Base-by-base conservation (phyloP, 92 coral and sea anemone species). In the Pocillopora meandrina region DNA sequence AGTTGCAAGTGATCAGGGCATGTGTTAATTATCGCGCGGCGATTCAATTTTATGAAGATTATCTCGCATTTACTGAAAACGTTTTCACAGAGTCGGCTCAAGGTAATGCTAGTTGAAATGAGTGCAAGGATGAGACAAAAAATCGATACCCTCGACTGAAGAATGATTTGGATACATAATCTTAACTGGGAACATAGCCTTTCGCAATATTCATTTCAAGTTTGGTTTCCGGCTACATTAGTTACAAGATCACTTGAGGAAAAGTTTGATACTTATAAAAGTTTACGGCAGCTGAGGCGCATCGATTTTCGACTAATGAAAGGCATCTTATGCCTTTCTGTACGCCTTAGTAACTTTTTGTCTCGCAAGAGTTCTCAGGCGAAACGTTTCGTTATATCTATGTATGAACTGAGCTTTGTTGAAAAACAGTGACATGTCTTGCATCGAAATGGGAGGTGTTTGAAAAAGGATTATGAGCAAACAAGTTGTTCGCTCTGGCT, bases 151-250 rank as follows among this genome's bases (percentile, higher is more conserved):
- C 8, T 42, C 0, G 52, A 61, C 12, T 15, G 2, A 58, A 9
- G 67, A 7, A 18, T 23, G n/a, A 14, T n/a, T 23, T 74, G 78
- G 21, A 47, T 9, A 9, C 35, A 3, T 4, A 31, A 76, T 76
- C 19, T 36, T 5, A 12, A 59, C 36, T n/a, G 67, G 17, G 14
- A 36, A 21, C 10, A 17, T 58, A 58, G 58, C 56, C n/a, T 65
- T 12, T 62, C 52, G 16, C 82, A 19, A 62, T 9, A 8, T 35
- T n/a, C 8, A 16, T 57, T 77, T 61, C 21, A 19, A 14, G 49
- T 17, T 60, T 64, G 82, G 56, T 78, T 78, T 78, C 71, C 82
- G 82, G 71, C 42, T 20, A 18, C 13, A 36, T 61, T 61, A 61
- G 1, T 16, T 17, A 68, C 10, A 19, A 34, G 9, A 68, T 68